Conservation (phyloP, 2,113 vertebrate species). For the Pampusana beccarii region DNA sequence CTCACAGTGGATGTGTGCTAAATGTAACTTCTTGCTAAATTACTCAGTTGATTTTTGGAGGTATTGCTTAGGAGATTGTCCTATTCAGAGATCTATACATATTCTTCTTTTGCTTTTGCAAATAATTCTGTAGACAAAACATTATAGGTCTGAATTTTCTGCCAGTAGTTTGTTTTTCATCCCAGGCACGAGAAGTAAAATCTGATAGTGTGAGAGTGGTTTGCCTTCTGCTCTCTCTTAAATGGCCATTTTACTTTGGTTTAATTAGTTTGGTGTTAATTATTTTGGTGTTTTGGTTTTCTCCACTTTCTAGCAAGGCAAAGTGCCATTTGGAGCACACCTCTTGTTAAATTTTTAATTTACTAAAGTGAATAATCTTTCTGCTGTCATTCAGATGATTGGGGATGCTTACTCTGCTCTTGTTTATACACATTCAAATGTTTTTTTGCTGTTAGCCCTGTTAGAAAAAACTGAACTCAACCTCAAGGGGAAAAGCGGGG, state of each 20-base stretch:
- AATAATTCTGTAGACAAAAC: neutral
- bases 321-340: neutral
- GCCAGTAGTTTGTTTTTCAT: neutral
- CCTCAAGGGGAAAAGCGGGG: neutral
- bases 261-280: neutral
- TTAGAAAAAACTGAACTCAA: fast-evolving
- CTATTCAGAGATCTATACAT: neutral
- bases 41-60: neutral
- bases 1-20: neutral
- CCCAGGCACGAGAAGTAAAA: neutral
- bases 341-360: neutral
- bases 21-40: neutral
- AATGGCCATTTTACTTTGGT: neutral
- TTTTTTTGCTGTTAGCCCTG: neutral
- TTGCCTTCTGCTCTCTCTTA: neutral
- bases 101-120: neutral
- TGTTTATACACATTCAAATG: neutral
- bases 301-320: neutral
- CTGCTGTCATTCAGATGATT: neutral
- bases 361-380: neutral
- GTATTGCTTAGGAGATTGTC: neutral
- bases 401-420: neutral
- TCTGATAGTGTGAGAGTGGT: neutral
- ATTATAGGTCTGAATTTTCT: neutral
- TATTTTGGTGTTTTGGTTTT: neutral